These are phyloP conservation scores for Herpailurus yagouaroundi DNA, from an alignment of 2,113 vertebrate genomes.

Conservation along the genomic window DNA sequence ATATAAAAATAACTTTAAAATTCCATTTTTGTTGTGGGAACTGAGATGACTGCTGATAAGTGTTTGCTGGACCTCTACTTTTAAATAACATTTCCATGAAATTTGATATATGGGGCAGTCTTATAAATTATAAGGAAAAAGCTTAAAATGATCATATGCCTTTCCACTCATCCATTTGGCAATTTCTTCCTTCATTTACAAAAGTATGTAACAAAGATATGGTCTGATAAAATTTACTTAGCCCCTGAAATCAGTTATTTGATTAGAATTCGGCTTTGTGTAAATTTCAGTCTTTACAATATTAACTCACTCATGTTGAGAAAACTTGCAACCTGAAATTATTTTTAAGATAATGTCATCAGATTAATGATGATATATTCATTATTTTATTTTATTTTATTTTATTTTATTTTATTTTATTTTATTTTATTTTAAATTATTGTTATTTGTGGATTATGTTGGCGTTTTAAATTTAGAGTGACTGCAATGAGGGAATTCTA, in stretches of 20 bases:
- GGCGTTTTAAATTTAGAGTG: not conserved
- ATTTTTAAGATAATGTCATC: not conserved
- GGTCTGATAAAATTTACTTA: not conserved
- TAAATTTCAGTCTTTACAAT: not conserved
- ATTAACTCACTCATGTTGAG: not conserved
- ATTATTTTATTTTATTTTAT: not conserved
- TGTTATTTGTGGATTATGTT: not conserved
- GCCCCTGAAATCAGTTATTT: not conserved
- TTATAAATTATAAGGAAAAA: not conserved
- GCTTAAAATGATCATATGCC: not conserved
- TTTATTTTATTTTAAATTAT: not conserved
- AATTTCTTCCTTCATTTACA: conserved; percentile 1
- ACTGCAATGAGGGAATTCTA: not conserved
- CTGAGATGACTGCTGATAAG: not conserved
- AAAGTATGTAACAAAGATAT: not conserved
- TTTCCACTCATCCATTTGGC: not conserved
- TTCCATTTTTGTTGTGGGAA: not conserved
- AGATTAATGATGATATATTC: not conserved
- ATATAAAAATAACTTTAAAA: not conserved
- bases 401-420: not conserved
- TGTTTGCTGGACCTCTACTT: not conserved
- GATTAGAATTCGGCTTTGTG: conserved; percentile 20
- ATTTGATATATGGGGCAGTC: not conserved
- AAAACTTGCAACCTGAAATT: not conserved
- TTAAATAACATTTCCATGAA: not conserved